Percentiles rank a stretch among this genome's conserved stretches.
Evolutionary conservation across 1,140 invertebrate species (phyloP).

Genomic region (Drosophila persimilis): DNA sequence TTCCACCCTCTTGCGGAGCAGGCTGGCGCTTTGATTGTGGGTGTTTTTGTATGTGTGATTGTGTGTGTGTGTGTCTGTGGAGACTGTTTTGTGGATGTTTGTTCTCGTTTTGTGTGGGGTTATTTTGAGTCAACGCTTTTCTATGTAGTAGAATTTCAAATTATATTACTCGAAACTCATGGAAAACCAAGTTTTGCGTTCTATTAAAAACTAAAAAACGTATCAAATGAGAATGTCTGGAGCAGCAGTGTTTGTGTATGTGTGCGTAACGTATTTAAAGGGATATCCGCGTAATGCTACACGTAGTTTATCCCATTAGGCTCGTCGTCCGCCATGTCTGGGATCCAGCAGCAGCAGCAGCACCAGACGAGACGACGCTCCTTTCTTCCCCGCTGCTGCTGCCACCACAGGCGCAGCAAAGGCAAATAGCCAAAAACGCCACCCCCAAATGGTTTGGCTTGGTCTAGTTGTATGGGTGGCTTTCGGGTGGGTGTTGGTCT

Average conservation of each 20-base stretch:
- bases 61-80: conserved; percentile 14
- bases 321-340: conserved; percentile 62
- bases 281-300: conserved; percentile 7
- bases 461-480: conserved; percentile 15
- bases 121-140: conserved; percentile 46
- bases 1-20: conserved; percentile 25
- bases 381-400: neutral
- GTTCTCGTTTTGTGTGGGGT: conserved; percentile 38
- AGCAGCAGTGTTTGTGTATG: conserved; percentile 6
- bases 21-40: conserved; percentile 57
- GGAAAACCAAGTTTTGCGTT: conserved; percentile 15
- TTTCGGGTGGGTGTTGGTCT: conserved; percentile 16
- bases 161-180: conserved; percentile 12
- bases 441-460: conserved; percentile 48
- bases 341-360: conserved; percentile 30
- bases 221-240: conserved; percentile 21
- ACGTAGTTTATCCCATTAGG: conserved; percentile 74
- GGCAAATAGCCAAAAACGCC: conserved; percentile 61
- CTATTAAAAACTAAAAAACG: neutral
- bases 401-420: conserved; percentile 31
- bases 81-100: conserved; percentile 4
- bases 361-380: conserved; percentile 47
- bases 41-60: conserved; percentile 7
- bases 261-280: neutral
- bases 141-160: conserved; percentile 53